Conservation (phyloP, 1,140 invertebrate species). For the Mactra quadrangularis region DNA sequence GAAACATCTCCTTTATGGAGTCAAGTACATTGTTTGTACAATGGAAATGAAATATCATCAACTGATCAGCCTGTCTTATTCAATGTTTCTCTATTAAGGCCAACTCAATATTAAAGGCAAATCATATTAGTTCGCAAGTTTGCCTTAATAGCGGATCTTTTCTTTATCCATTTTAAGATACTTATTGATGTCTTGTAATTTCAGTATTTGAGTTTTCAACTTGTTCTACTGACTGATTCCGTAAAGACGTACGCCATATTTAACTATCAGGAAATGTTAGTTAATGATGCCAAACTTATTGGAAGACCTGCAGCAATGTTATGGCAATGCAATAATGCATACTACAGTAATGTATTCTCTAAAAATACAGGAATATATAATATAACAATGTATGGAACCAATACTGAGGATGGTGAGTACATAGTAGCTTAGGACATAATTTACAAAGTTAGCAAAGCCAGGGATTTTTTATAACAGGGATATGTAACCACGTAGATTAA, state of each 20-base stretch:
- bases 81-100: neutral
- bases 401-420: neutral
- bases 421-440: too few relatives aligned
- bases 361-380: neutral
- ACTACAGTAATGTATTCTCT: slow-evolving; percentile 5
- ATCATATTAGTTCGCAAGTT: too few relatives aligned
- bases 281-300: neutral
- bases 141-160: neutral
- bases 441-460: neutral
- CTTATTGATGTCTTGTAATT: neutral
- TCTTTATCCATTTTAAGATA: neutral
- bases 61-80: neutral
- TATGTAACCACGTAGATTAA: too few relatives aligned
- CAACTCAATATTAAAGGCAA: neutral
- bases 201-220: slow-evolving; percentile 1
- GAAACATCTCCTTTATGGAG: neutral
- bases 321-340: slow-evolving; percentile 2
- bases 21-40: neutral
- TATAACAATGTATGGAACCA: neutral
- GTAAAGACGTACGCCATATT: neutral
- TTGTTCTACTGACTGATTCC: slow-evolving; percentile 1
- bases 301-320: slow-evolving; percentile 8
- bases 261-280: slow-evolving; percentile 1
- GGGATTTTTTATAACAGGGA: neutral
- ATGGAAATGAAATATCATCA: neutral